Base-by-base conservation (phyloP, 2,888 invertebrate genomes). In the Lepidonotus clava region DNA sequence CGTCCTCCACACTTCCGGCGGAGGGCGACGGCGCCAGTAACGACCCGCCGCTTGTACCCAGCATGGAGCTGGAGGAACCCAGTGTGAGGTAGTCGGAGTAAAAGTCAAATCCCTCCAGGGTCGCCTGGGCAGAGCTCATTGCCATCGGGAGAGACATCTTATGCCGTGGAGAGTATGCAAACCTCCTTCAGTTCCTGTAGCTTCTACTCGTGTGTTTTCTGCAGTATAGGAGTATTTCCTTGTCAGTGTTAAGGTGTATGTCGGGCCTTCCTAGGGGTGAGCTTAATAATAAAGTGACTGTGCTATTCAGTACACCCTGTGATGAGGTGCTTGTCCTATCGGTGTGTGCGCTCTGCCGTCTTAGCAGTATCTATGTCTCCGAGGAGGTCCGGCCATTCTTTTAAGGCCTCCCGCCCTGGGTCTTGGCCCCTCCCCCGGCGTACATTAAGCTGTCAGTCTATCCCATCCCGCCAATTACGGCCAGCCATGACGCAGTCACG, bases 381-480 rank as follows among this genome's bases (percentile, higher is more conserved):
- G 34, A 38, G 4, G 36, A 34, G 36, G 36, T 34, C 18, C 36
- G n/a, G n/a, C 36, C 71, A 8, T 71, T 38, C 51, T 80, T 80
- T 46, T 80, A 80, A 76, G 38, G 1, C 76, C 1, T n/a, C 24
- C 61, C 24, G n/a, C 71, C 71, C 36, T 6, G 41, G 24, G 66
- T 21, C 24, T 28, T 46, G 32, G 76, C 80, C 46, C 80, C 80
- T 80, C 80, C 80, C n/a, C 46, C 28, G 46, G 14, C n/a, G 32
- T 24, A 71, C 80, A 80, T 80, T 80, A 80, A 41, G 18, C 80
- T 80, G 80, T 80, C 80, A 80, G n/a, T 80, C 80, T 46, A 8
- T 51, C 80, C 80, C n/a, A 41, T 41, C 46, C 80, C 80, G 80
- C 41, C 51, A 80, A 80, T 80, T 80, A 51, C 46, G 46, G 46